Conservation (phyloP, 2,888 invertebrate genomes). For the Drosophila heteroneura region DNA sequence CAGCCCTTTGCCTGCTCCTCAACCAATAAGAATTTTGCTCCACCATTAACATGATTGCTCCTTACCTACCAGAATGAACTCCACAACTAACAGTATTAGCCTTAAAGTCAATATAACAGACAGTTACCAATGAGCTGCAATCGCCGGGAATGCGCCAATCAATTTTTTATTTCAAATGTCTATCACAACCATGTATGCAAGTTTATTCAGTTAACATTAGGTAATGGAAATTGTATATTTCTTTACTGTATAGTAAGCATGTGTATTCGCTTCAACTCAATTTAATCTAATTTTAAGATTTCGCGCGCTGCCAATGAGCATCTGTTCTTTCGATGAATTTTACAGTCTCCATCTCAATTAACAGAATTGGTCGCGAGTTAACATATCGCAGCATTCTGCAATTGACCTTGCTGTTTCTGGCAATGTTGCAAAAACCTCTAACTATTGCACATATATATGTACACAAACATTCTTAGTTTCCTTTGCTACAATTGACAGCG, state of each 20-base stretch:
- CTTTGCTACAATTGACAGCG: background rate
- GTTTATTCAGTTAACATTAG: background rate
- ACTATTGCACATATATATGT: background rate
- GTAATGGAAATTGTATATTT: background rate
- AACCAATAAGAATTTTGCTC: background rate
- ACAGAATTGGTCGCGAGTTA: background rate
- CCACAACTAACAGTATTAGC: background rate
- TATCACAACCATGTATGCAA: background rate
- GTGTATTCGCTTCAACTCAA: background rate
- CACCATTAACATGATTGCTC: conserved; percentile 13
- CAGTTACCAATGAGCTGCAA: background rate
- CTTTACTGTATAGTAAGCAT: background rate
- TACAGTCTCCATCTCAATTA: background rate
- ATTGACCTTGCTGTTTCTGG: background rate
- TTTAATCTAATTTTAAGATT: background rate
- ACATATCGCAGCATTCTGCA: background rate
- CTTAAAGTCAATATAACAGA: background rate
- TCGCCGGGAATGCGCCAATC: background rate
- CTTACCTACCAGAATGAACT: background rate
- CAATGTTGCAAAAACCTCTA: background rate
- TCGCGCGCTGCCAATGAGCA: background rate
- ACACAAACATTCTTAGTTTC: background rate
- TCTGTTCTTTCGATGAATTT: conserved; percentile 1
- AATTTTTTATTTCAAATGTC: background rate
- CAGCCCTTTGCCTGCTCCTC: conserved; percentile 25